phyloP scores from a whole-genome alignment of 2,113 vertebrate species.

The Brienomyrus longianalis region DNA sequence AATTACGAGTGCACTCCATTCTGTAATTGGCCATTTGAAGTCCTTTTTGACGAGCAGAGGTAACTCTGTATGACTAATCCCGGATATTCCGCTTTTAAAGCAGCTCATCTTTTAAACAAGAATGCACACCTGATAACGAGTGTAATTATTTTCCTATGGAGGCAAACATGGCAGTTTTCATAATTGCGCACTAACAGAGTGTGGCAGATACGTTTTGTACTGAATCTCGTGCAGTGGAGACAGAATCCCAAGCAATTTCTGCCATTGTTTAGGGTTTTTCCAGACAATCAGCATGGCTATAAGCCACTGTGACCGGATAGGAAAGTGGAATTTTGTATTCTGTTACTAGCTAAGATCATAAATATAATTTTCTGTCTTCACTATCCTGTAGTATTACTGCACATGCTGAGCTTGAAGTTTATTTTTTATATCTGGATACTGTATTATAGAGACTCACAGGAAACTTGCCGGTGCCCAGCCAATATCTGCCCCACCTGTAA shows the following conservation, averaged over 20 bases:
- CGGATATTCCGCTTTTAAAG: not conserved
- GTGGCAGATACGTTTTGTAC: not conserved
- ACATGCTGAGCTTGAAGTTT: not conserved
- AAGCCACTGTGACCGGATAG: not conserved
- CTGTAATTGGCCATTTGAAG: not conserved
- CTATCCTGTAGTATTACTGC: not conserved
- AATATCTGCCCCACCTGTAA: not conserved
- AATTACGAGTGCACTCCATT: slow-evolving; percentile 1
- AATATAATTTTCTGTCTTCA: not conserved
- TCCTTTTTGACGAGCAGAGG: not conserved
- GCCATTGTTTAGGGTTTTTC: not conserved
- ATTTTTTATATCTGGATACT: not conserved
- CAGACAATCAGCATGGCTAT: not conserved
- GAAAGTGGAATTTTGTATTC: not conserved
- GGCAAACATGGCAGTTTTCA: not conserved
- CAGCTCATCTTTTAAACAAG: not conserved
- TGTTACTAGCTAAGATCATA: not conserved
- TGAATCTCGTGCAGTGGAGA: not conserved
- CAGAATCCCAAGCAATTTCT: not conserved
- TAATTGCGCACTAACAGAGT: not conserved
- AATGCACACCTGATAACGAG: slow-evolving; percentile 6
- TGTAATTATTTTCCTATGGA: slow-evolving; percentile 1
- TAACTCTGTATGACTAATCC: slow-evolving; percentile 5
- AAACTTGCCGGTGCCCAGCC: not conserved
- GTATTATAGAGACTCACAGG: not conserved